phyloP scores from a whole-genome alignment of 2,888 invertebrate genomes.

The Morpho helenor region DNA sequence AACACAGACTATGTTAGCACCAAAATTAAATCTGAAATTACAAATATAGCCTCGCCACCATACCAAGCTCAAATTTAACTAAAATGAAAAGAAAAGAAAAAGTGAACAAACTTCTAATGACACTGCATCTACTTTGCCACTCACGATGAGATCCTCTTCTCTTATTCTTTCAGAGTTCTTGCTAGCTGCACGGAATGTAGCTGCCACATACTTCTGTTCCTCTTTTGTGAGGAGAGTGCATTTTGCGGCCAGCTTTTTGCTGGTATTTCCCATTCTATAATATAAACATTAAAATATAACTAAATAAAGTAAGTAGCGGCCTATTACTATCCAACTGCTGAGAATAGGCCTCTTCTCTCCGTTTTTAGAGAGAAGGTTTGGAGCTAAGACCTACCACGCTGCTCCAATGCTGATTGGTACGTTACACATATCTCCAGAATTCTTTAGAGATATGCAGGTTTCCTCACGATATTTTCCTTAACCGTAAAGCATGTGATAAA shows the following conservation, averaged over 20 bases:
- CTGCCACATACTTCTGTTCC: constrained; percentile 81
- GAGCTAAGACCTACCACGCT: no score
- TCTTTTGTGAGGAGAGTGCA: constrained; percentile 82
- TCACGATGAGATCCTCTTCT: constrained; percentile 84
- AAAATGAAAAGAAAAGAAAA: constrained; percentile 47
- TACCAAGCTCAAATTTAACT: constrained; percentile 31
- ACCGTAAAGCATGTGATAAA: no score
- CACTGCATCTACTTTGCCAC: constrained; percentile 69
- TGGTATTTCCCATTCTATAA: constrained; percentile 79
- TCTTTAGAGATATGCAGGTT: no score
- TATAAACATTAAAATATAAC: background rate
- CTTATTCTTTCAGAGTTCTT: constrained; percentile 82
- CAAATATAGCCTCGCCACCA: constrained; percentile 6
- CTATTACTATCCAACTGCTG: no score
- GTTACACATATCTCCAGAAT: no score
- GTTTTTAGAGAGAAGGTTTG: no score
- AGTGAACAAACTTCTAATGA: constrained; percentile 74
- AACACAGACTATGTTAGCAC: no score
- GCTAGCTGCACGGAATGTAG: constrained; percentile 81
- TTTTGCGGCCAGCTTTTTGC: constrained; percentile 82
- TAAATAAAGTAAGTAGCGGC: no score
- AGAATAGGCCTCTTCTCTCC: no score
- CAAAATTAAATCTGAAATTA: no score
- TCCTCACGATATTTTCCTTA: no score
- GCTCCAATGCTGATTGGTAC: no score